Conservation (phyloP, 2,113 vertebrate species). For the Spilogale gracilis region DNA sequence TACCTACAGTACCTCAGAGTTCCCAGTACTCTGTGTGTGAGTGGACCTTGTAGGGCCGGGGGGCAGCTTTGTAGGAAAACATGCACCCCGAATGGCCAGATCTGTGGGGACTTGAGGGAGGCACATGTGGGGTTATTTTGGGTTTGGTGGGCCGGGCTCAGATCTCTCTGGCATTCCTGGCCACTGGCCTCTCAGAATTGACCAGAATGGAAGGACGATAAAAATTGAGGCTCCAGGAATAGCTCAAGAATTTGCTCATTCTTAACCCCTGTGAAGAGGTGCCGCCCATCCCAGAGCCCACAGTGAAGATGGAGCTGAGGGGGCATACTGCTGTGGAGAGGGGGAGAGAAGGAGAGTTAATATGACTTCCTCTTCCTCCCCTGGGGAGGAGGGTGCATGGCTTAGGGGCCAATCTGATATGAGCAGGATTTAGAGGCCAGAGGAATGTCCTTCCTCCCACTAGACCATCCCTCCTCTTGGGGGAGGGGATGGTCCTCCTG, state of each 20-base stretch:
- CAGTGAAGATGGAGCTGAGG: not conserved
- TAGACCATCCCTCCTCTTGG: not conserved
- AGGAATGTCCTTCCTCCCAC: not conserved
- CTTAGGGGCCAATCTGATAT: slow-evolving; percentile 66
- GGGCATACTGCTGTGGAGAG: not conserved
- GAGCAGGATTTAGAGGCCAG: not conserved
- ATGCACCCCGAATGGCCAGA: slow-evolving; percentile 49
- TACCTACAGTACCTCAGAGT: not conserved
- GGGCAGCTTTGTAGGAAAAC: slow-evolving; percentile 15
- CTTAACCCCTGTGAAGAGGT: slow-evolving; percentile 63
- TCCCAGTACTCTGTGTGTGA: not conserved
- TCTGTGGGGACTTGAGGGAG: slow-evolving; percentile 53
- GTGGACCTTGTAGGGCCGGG: not conserved
- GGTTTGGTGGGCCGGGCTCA: slow-evolving; percentile 63
- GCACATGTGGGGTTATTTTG: slow-evolving; percentile 74
- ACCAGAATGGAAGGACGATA: slow-evolving; percentile 78
- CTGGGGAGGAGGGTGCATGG: not conserved
- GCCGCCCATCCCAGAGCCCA: not conserved
- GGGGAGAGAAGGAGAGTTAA: not conserved
- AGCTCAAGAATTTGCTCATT: slow-evolving; percentile 75
- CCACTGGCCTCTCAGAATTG: slow-evolving; percentile 71
- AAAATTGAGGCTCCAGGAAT: slow-evolving; percentile 76
- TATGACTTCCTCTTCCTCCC: slow-evolving; percentile 29
- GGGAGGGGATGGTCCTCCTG: not conserved
- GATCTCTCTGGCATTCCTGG: slow-evolving; percentile 72